phyloP scores from a whole-genome alignment of 2,797 vertebrate genomes.

The Enteromius mattozi region DNA sequence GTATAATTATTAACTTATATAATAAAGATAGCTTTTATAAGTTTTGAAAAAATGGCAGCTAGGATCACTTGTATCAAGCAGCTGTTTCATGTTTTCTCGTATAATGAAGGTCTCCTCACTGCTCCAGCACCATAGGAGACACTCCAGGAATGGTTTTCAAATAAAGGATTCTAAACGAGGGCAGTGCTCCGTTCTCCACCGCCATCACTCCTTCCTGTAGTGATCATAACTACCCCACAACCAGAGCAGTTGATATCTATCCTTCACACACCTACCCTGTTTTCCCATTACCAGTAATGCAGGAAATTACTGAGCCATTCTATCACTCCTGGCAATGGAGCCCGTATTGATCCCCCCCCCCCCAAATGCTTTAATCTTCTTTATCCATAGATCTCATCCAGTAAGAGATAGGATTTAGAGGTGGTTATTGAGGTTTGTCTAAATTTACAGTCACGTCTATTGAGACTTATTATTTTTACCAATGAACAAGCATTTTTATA shows the following conservation, averaged over 20 bases:
- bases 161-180: not conserved
- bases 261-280: conserved; percentile 8
- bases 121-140: not conserved
- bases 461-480: not conserved
- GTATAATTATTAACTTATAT: not conserved
- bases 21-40: not conserved
- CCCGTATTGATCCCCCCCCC: conserved; percentile 60
- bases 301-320: conserved; percentile 56
- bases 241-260: conserved; percentile 7
- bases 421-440: conserved; percentile 41
- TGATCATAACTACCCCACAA: conserved; percentile 10
- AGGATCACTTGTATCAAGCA: not conserved
- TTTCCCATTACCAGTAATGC: conserved; percentile 52
- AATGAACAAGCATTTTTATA: not conserved
- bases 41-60: not conserved
- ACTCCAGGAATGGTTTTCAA: not conserved
- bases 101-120: not conserved
- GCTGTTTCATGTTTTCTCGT: not conserved
- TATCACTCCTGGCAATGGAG: conserved; percentile 48
- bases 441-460: conserved; percentile 42
- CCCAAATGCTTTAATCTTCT: conserved; percentile 59
- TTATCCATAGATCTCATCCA: conserved; percentile 44
- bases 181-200: not conserved
- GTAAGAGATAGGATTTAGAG: conserved; percentile 44
- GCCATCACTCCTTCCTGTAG: not conserved